phyloP scores from a whole-genome alignment of 2,113 vertebrate species.

The Carlito syrichta region DNA sequence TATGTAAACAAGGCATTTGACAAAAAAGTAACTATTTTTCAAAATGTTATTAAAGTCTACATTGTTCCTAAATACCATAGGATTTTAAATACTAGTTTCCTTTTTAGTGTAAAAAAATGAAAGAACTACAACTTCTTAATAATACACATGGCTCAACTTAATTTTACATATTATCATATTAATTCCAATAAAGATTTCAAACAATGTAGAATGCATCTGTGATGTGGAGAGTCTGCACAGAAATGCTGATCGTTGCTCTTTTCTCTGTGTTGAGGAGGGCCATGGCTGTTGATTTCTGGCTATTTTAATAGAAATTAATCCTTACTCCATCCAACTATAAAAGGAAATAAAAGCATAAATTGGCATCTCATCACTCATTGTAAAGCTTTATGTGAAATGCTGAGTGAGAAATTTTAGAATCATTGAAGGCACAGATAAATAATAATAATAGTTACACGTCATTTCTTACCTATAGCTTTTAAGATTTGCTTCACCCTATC shows the following conservation, averaged over 20 bases:
- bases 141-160: neutral
- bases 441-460: conserved; percentile 55
- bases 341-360: conserved; percentile 57
- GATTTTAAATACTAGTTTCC: neutral
- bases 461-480: conserved; percentile 32
- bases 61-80: neutral
- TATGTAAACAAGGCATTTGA: neutral
- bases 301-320: conserved; percentile 14
- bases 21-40: neutral
- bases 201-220: neutral
- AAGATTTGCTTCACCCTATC: neutral
- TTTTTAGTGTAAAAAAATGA: neutral
- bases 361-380: conserved; percentile 83
- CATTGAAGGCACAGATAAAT: conserved; percentile 62
- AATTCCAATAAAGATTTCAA: neutral
- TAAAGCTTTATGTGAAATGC: conserved; percentile 77
- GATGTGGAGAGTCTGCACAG: neutral
- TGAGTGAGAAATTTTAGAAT: conserved; percentile 74
- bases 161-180: neutral
- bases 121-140: neutral
- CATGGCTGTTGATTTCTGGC: neutral
- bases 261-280: neutral
- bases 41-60: neutral
- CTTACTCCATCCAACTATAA: neutral
- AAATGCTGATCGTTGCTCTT: neutral